A percentile compares a stretch with the other conserved stretches of the same genome.
Evolutionary conservation across 2,113 vertebrate species (phyloP).

Genomic region (Serinus canaria): DNA sequence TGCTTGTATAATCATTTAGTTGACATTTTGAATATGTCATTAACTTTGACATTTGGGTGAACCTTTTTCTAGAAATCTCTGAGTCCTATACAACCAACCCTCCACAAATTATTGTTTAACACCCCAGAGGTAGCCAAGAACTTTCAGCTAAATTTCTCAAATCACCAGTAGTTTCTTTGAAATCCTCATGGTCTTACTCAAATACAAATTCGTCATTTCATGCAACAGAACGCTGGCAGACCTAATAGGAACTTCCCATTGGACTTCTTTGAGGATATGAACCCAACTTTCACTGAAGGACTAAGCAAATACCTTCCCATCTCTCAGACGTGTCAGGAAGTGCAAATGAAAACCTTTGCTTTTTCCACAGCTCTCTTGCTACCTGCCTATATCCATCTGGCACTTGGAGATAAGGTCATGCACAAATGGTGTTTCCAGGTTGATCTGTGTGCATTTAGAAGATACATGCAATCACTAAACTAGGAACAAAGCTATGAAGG

Average conservation of each 20-base stretch:
- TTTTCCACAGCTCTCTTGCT: not conserved
- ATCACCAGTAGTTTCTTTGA: not conserved
- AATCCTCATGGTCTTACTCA: not conserved
- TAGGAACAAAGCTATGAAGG: not conserved
- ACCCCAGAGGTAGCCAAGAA: not conserved
- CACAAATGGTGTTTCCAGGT: not conserved
- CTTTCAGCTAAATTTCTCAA: not conserved
- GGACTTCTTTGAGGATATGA: not conserved
- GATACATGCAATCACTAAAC: not conserved
- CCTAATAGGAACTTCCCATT: not conserved
- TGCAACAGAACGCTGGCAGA: not conserved
- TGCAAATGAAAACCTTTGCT: not conserved
- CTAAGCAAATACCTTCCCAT: not conserved
- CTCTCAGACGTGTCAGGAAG: not conserved
- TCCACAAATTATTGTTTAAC: not conserved
- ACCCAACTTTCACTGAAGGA: not conserved
- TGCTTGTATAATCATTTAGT: not conserved
- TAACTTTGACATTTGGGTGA: not conserved
- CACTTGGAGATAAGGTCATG: not conserved
- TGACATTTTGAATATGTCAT: not conserved
- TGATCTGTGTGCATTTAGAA: not conserved
- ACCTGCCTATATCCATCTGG: not conserved
- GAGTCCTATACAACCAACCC: not conserved
- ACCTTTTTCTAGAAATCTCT: not conserved
- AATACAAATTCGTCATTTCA: not conserved